These are phyloP conservation scores for Agrilus cyanescens DNA, from an alignment of 2,888 invertebrate genomes.

Conservation along the genomic window DNA sequence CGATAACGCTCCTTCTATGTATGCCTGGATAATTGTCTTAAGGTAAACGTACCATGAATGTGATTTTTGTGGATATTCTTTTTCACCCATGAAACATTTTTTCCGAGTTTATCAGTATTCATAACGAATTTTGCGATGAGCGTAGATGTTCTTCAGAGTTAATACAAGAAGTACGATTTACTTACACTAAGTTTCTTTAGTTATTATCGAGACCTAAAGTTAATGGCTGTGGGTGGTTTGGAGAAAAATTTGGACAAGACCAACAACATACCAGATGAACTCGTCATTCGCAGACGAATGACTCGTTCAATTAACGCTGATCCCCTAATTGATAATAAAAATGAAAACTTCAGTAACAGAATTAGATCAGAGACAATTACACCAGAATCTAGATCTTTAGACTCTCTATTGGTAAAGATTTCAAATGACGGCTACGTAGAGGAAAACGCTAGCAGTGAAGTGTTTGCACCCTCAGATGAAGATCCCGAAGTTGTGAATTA, in stretches of 20 bases:
- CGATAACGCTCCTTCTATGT: constrained; percentile 38
- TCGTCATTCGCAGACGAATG: background rate
- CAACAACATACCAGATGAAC: background rate
- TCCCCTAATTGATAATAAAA: too few relatives aligned
- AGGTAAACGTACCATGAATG: constrained; percentile 27
- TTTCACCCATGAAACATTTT: background rate
- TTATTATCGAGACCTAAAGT: too few relatives aligned
- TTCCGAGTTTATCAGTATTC: background rate
- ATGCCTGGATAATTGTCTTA: constrained; percentile 41
- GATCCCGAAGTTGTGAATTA: constrained; percentile 3
- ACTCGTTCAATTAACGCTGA: too few relatives aligned
- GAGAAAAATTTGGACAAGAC: too few relatives aligned
- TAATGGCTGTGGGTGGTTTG: too few relatives aligned
- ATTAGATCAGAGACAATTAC: too few relatives aligned
- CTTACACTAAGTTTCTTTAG: too few relatives aligned
- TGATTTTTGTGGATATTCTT: background rate
- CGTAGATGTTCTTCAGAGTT: background rate
- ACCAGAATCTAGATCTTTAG: constrained; percentile 16
- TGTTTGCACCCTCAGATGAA: constrained; percentile 8
- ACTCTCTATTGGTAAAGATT: constrained; percentile 18
- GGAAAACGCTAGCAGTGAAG: constrained; percentile 12
- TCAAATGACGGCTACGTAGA: constrained; percentile 17
- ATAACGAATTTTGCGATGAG: too few relatives aligned
- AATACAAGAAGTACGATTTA: background rate
- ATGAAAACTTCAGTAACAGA: too few relatives aligned